phyloP scores from a whole-genome alignment of 2,797 vertebrate species.

The Yasuhikotakia modesta region DNA sequence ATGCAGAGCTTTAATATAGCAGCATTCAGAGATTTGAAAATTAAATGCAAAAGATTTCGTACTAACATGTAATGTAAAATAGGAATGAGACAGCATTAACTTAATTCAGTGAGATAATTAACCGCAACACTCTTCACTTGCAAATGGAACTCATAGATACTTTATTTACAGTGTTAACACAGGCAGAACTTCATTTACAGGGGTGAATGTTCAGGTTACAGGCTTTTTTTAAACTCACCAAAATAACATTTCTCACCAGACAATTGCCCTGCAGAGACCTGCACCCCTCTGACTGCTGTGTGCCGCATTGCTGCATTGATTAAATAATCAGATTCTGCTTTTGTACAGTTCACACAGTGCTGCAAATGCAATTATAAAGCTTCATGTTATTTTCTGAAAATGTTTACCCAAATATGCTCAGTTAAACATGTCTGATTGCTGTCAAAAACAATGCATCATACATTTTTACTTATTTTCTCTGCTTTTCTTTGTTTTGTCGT shows the following conservation, averaged over 20 bases:
- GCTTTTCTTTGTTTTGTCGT: too few species aligned
- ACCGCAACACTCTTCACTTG: conserved; percentile 23
- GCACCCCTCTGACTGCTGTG: background rate
- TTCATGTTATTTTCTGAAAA: background rate
- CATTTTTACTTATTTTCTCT: too few species aligned
- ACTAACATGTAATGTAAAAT: conserved; percentile 31
- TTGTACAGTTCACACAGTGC: background rate
- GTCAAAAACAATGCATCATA: too few species aligned
- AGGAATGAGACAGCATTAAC: conserved; percentile 42
- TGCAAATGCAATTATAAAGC: background rate
- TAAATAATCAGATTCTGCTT: conserved; percentile 37
- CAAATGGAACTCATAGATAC: conserved; percentile 54
- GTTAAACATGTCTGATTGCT: too few species aligned
- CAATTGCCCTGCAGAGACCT: conserved; percentile 44
- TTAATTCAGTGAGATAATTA: conserved; percentile 58
- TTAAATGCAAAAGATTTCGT: conserved; percentile 36
- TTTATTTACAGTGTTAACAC: conserved; percentile 48
- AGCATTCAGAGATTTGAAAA: conserved; percentile 40
- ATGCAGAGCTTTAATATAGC: conserved; percentile 15
- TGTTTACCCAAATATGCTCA: background rate
- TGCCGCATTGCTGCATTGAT: background rate
- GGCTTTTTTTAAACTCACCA: conserved; percentile 1
- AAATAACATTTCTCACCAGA: conserved; percentile 32
- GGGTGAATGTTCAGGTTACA: conserved; percentile 42
- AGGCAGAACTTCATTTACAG: conserved; percentile 39